phyloP scores from a whole-genome alignment of 2,113 vertebrate species.

The Corythornis madagascariensis region DNA sequence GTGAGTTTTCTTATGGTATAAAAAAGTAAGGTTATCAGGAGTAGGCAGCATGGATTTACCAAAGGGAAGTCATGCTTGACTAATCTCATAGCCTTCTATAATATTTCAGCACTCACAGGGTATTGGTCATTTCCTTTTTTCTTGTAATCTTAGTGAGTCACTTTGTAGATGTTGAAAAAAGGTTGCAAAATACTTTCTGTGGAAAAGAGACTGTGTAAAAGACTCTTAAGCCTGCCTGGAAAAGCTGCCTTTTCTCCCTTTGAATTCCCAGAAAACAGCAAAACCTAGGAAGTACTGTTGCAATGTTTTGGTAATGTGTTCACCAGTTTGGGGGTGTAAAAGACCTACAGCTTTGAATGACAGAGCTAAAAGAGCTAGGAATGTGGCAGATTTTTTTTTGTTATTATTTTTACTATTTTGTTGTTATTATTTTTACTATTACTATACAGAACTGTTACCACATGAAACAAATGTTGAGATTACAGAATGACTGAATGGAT shows the following conservation, averaged over 20 bases:
- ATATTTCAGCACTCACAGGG: neutral
- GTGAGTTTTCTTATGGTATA: neutral
- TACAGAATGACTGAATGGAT: neutral
- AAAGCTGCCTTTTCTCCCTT: neutral
- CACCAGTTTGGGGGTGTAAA: neutral
- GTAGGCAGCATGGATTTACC: too few species aligned
- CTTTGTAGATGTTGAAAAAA: neutral
- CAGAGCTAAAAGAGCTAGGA: neutral
- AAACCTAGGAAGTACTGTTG: neutral
- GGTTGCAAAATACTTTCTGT: slow-evolving; percentile 22
- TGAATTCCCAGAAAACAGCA: slow-evolving; percentile 23
- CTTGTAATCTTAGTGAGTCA: neutral
- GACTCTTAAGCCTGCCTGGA: neutral
- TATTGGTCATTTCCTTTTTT: neutral
- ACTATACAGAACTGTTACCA: neutral
- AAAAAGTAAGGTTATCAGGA: neutral
- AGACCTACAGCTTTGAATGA: neutral
- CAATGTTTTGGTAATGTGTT: neutral
- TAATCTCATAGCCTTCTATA: too few species aligned
- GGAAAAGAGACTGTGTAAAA: neutral
- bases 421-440: neutral
- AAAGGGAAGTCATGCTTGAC: too few species aligned
- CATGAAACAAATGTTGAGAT: neutral
- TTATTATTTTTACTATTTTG: neutral
- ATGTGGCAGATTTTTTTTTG: neutral